Percentiles rank a stretch among this genome's conserved stretches.
phyloP scores from a whole-genome alignment of 2,113 vertebrate genomes.

The Psittacara wagleri region DNA sequence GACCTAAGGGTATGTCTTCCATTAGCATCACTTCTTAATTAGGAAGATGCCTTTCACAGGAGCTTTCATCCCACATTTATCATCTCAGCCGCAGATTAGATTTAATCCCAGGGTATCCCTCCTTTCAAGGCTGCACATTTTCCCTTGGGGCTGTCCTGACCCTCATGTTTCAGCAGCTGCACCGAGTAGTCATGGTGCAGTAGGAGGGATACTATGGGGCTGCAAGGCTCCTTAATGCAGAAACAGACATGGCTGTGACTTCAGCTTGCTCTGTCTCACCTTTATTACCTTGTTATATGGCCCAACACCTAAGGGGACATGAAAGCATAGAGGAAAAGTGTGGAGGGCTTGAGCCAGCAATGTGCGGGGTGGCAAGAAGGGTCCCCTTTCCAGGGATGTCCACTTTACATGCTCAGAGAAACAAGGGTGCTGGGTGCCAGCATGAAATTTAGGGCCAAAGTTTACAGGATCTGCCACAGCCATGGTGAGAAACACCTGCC shows the following conservation, averaged over 20 bases:
- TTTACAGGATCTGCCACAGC: not conserved
- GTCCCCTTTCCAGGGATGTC: not conserved
- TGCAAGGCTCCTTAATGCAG: not conserved
- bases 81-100: not conserved
- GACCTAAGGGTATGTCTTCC: not conserved
- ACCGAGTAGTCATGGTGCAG: not conserved
- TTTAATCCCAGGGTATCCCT: not conserved
- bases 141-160: not conserved
- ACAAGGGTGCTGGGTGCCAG: not conserved
- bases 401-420: not conserved
- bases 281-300: not conserved
- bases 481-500: not conserved
- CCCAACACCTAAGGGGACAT: not conserved
- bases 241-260: fast-evolving
- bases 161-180: not conserved
- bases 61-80: not conserved
- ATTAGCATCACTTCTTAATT: not conserved
- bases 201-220: not conserved
- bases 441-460: not conserved
- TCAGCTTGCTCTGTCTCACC: not conserved
- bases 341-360: not conserved
- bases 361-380: not conserved
- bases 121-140: not conserved
- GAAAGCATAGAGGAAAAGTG: not conserved
- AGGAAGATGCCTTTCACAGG: not conserved